Evolutionary conservation across 2,113 vertebrate genomes (phyloP).

Genomic region (Sceloporus tristichus): DNA sequence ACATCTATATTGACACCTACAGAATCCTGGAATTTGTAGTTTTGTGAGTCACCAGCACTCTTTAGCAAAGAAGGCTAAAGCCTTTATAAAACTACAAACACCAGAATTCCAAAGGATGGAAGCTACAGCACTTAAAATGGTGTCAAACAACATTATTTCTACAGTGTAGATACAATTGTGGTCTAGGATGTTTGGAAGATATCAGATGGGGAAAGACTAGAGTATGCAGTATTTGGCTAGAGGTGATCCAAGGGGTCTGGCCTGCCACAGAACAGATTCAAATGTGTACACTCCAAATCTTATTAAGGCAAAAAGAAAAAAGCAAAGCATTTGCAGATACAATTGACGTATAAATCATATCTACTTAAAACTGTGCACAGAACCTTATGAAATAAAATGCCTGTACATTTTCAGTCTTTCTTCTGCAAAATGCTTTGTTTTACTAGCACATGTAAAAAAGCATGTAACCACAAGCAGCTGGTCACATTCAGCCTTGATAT

Average conservation of each 20-base stretch:
- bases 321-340: background rate
- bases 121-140: too few species aligned
- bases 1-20: too few species aligned
- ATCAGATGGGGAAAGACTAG: background rate
- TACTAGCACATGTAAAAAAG: conserved; percentile 54
- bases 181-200: too few species aligned
- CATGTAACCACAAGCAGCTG: conserved; percentile 64
- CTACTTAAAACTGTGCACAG: background rate
- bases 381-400: background rate
- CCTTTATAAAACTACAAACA: too few species aligned
- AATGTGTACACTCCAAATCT: background rate
- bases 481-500: conserved; percentile 67
- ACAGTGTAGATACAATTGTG: too few species aligned
- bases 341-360: background rate
- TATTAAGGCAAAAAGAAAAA: background rate
- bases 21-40: too few species aligned
- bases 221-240: background rate
- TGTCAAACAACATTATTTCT: too few species aligned
- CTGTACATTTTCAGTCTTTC: conserved; percentile 29
- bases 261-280: background rate
- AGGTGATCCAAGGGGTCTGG: background rate
- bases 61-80: too few species aligned
- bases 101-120: too few species aligned
- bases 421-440: conserved; percentile 58
- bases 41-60: too few species aligned